A percentile compares a stretch with the other conserved stretches of the same genome.
These are phyloP conservation scores for Esox lucius DNA, from an alignment of 2,797 vertebrate genomes.

Conservation along the genomic window DNA sequence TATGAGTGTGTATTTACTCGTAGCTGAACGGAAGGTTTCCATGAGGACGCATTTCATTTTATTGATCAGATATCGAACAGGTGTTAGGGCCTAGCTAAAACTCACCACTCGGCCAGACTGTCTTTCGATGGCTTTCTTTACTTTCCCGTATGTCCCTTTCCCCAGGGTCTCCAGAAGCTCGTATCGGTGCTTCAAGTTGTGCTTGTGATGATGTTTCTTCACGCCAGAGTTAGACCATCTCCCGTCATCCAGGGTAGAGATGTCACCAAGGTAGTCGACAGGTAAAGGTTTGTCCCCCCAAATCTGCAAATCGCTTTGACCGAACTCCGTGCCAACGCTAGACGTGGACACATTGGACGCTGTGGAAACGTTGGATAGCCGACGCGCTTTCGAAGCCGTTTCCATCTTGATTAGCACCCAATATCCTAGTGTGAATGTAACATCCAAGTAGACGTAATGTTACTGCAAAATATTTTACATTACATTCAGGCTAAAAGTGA, in stretches of 20 bases:
- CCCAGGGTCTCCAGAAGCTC: slow-evolving; percentile 86
- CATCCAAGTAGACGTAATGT: background rate
- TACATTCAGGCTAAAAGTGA: background rate
- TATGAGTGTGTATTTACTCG: too few species aligned
- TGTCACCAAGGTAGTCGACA: slow-evolving; percentile 41
- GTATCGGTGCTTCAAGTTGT: slow-evolving; percentile 90
- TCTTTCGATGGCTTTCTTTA: slow-evolving; percentile 84
- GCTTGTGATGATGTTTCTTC: slow-evolving; percentile 87
- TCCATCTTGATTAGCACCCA: slow-evolving; percentile 20
- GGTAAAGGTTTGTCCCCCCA: slow-evolving; percentile 30
- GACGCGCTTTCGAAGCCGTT: slow-evolving; percentile 12
- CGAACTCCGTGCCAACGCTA: background rate
- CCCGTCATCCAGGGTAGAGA: background rate
- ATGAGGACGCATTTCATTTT: background rate
- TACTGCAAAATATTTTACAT: background rate
- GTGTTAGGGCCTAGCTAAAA: background rate
- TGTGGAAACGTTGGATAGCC: slow-evolving; percentile 9
- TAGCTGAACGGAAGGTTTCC: too few species aligned
- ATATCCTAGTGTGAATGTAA: background rate
- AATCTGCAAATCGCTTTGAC: slow-evolving; percentile 17
- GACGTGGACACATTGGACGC: background rate
- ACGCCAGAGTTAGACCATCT: slow-evolving; percentile 62
- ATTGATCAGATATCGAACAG: too few species aligned
- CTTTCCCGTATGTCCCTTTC: slow-evolving; percentile 87
- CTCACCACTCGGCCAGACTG: slow-evolving; percentile 87